phyloP scores from a whole-genome alignment of 2,113 vertebrate species.

The Procavia capensis region DNA sequence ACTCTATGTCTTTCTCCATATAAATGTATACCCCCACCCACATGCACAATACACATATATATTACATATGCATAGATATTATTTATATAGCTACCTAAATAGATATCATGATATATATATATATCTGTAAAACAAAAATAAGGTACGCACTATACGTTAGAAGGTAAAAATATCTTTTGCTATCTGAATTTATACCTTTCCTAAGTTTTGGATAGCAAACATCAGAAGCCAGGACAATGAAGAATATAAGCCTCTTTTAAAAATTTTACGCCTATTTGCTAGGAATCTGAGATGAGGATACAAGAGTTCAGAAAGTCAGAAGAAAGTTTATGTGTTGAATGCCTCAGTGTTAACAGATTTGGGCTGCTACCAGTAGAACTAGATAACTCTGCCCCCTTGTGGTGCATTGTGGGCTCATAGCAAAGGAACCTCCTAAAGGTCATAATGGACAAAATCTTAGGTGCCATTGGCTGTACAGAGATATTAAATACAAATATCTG shows the following conservation, averaged over 20 bases:
- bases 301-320: background rate
- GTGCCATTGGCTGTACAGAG: background rate
- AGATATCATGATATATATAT: background rate
- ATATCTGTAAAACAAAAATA: background rate
- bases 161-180: background rate
- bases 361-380: background rate
- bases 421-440: background rate
- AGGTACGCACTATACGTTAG: background rate
- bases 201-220: background rate
- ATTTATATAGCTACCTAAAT: background rate
- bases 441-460: background rate
- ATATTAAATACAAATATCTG: background rate
- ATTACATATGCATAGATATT: background rate
- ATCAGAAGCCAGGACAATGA: background rate
- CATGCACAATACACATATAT: background rate
- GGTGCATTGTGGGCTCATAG: background rate
- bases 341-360: background rate
- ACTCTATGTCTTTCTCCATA: background rate
- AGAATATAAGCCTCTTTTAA: background rate
- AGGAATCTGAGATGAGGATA: background rate
- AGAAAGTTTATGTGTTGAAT: background rate
- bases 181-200: background rate
- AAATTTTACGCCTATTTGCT: background rate
- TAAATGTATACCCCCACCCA: background rate
- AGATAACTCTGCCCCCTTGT: conserved; percentile 56